Evolutionary conservation across 2,888 invertebrate species (phyloP).

Genomic region (Oconnorella tubifera): DNA sequence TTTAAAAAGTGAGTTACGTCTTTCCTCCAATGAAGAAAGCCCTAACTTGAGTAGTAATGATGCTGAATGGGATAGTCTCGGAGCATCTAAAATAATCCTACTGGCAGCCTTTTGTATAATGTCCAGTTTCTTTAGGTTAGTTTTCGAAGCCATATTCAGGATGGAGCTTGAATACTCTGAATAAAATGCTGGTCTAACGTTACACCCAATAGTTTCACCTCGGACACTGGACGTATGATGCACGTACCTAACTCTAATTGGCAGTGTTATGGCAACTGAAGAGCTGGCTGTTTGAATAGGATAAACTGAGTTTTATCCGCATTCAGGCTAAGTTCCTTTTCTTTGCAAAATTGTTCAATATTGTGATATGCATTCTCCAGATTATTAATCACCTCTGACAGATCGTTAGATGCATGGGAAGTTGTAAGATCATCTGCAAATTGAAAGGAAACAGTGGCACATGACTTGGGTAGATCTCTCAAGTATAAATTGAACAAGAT

Average conservation of each 20-base stretch:
- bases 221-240: not conserved
- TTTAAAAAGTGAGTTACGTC: too few species aligned
- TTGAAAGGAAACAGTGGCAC: not conserved
- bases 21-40: too few species aligned
- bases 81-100: not conserved
- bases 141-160: not conserved
- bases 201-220: not conserved
- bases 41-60: too few species aligned
- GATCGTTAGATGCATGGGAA: not conserved
- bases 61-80: too few species aligned
- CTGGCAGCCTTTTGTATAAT: not conserved
- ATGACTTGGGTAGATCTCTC: not conserved
- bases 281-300: not conserved
- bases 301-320: not conserved
- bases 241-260: not conserved
- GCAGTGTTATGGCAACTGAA: not conserved
- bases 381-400: not conserved
- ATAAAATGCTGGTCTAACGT: not conserved
- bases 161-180: not conserved
- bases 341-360: not conserved
- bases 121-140: not conserved
- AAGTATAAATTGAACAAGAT: not conserved
- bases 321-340: not conserved
- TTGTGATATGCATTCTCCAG: not conserved
- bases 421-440: not conserved